Percentiles rank a stretch among this genome's conserved stretches.
Conservation (phyloP, 2,888 invertebrate genomes). For the Drosophila basisetae region DNA sequence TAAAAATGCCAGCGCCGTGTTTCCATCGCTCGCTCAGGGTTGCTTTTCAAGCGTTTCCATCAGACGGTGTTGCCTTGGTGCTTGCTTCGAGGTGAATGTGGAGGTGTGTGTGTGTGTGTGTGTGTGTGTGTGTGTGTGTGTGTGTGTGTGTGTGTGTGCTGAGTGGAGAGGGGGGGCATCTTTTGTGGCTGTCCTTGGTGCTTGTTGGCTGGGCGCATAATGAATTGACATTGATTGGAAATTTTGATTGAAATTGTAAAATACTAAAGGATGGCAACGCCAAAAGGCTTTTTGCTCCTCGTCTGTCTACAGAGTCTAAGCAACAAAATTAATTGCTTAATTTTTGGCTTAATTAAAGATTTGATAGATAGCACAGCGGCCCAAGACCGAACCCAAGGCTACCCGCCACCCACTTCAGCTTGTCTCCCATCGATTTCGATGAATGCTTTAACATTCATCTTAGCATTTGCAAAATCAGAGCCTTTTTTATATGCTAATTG, state of each 20-base stretch:
- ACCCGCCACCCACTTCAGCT: not conserved
- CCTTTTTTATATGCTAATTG: not conserved
- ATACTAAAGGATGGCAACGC: slow-evolving; percentile 54
- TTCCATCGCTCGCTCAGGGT: slow-evolving; percentile 53
- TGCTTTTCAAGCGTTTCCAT: slow-evolving; percentile 49
- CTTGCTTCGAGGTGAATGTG: not conserved
- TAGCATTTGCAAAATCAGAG: slow-evolving; percentile 32
- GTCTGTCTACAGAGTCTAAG: slow-evolving; percentile 9
- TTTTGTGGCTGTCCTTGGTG: slow-evolving; percentile 49
- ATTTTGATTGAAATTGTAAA: slow-evolving; percentile 84
- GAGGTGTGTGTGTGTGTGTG: not conserved
- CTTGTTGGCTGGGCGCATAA: slow-evolving; percentile 61
- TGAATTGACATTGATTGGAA: slow-evolving; percentile 85
- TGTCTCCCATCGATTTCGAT: slow-evolving; percentile 10
- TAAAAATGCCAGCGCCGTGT: slow-evolving; percentile 72
- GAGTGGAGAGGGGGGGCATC: slow-evolving; percentile 10
- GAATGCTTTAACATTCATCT: slow-evolving; percentile 53
- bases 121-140: not conserved
- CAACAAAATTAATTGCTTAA: slow-evolving; percentile 80
- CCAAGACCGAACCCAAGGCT: not conserved
- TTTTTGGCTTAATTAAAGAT: slow-evolving; percentile 82
- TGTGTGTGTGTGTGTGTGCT: not conserved
- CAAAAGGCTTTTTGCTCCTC: slow-evolving; percentile 30
- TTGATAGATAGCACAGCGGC: slow-evolving; percentile 44
- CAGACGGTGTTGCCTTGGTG: slow-evolving; percentile 54